Conservation (phyloP, 2,888 invertebrate genomes). For the Thymelicus lineola region DNA sequence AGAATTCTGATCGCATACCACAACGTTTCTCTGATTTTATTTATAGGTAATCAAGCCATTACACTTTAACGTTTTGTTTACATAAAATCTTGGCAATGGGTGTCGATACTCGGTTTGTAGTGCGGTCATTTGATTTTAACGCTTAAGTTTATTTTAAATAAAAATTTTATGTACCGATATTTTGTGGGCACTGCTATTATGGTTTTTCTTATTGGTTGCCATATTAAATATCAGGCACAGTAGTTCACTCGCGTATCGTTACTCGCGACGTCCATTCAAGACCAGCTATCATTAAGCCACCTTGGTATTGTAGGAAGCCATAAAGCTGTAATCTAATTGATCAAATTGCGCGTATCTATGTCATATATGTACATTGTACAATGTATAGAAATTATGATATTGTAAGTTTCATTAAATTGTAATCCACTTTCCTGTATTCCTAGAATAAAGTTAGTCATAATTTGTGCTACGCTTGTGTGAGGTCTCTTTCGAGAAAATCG, state of each 20-base stretch:
- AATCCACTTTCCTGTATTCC: neutral
- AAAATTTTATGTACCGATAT: slow-evolving; percentile 54
- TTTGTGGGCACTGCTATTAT: slow-evolving; percentile 37
- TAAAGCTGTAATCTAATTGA: slow-evolving; percentile 79
- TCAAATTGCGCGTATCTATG: slow-evolving; percentile 56
- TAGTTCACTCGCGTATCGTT: slow-evolving; percentile 32
- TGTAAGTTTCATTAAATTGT: slow-evolving; percentile 8
- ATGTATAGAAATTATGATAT: slow-evolving; percentile 38
- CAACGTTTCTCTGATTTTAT: neutral
- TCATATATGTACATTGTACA: slow-evolving; percentile 39
- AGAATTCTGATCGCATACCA: neutral
- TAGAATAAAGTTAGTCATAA: neutral
- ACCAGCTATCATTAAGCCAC: slow-evolving; percentile 57
- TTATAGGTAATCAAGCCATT: neutral
- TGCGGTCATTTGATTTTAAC: neutral
- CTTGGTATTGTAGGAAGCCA: slow-evolving; percentile 69
- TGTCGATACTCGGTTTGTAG: neutral
- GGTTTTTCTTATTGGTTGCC: slow-evolving; percentile 57
- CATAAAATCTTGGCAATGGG: slow-evolving; percentile 11
- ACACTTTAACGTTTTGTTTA: slow-evolving; percentile 5
- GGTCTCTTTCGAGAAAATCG: neutral
- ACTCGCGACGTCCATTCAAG: slow-evolving; percentile 52
- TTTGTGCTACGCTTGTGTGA: neutral
- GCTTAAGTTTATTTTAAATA: neutral
- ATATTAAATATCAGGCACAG: slow-evolving; percentile 48